Evolutionary conservation across 2,113 vertebrate genomes (phyloP).

Genomic region (Pleuronectes platessa): DNA sequence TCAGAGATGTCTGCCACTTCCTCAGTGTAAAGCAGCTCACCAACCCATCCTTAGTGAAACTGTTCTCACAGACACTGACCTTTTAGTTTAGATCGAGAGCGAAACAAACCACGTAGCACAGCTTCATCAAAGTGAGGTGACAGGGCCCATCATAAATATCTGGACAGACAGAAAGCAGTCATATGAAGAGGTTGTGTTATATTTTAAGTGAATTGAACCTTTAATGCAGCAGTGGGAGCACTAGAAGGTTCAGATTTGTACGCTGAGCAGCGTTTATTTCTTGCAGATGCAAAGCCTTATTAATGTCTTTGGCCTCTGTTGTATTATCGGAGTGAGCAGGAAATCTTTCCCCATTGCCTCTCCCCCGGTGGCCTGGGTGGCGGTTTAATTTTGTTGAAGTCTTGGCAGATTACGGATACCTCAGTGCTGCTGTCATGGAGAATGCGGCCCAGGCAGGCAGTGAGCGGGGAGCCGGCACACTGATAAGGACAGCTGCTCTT

Average conservation of each 20-base stretch:
- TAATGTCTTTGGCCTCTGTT: constrained; percentile 60
- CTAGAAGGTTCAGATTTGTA: constrained; percentile 19
- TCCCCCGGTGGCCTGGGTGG: constrained; percentile 57
- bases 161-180: not conserved
- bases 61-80: not conserved
- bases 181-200: not conserved
- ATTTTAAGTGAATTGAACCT: constrained; percentile 23
- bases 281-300: constrained; percentile 61
- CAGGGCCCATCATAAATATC: not conserved
- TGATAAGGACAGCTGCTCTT: constrained; percentile 83
- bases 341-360: constrained; percentile 75
- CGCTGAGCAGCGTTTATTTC: constrained; percentile 32
- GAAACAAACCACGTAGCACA: not conserved
- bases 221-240: constrained; percentile 17
- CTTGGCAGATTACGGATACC: constrained; percentile 78
- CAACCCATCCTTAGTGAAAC: too few relatives aligned
- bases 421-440: constrained; percentile 81
- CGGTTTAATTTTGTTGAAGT: constrained; percentile 84
- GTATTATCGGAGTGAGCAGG: constrained; percentile 74
- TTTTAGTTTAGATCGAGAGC: not conserved
- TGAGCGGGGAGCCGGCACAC: constrained; percentile 73
- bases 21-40: too few relatives aligned
- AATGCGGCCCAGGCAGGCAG: constrained; percentile 69
- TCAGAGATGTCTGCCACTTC: not conserved
- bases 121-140: not conserved